A percentile compares a stretch with the other conserved stretches of the same genome.
Evolutionary conservation across 2,113 vertebrate genomes (phyloP).

Genomic region (Myrmophylax atrothorax): DNA sequence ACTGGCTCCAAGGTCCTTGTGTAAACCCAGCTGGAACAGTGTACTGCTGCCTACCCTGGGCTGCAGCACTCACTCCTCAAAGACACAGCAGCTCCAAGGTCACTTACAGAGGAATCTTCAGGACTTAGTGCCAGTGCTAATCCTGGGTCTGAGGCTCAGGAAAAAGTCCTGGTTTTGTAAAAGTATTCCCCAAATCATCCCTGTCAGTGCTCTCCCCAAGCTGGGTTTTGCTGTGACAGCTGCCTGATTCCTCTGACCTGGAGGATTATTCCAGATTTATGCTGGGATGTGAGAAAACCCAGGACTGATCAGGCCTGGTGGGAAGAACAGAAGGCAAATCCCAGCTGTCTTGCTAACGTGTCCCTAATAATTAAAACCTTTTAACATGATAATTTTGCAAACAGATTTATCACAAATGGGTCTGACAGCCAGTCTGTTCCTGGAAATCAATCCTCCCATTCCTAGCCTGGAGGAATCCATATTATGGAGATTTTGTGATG

Average conservation of each 20-base stretch:
- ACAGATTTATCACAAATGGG: background rate
- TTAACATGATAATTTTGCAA: constrained; percentile 41
- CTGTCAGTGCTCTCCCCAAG: background rate
- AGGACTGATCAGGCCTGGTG: background rate
- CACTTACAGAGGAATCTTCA: background rate
- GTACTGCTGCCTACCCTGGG: fast-evolving
- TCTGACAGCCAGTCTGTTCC: constrained; percentile 6
- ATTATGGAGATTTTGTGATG: fast-evolving
- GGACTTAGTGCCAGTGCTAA: fast-evolving
- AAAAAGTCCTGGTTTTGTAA: background rate
- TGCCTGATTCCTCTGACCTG: background rate
- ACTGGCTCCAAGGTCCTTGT: background rate
- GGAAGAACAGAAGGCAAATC: constrained; percentile 43
- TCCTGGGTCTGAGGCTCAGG: background rate
- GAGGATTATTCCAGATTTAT: constrained; percentile 6
- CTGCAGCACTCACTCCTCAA: background rate
- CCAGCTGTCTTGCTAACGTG: constrained; percentile 30
- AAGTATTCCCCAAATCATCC: background rate
- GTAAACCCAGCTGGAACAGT: background rate
- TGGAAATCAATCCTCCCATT: background rate
- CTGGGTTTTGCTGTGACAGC: background rate
- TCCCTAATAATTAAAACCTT: constrained; percentile 53
- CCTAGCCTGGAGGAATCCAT: background rate
- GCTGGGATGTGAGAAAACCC: background rate
- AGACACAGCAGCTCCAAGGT: background rate